phyloP scores from a whole-genome alignment of 2,888 invertebrate species.

The Cerastis leucographa region DNA sequence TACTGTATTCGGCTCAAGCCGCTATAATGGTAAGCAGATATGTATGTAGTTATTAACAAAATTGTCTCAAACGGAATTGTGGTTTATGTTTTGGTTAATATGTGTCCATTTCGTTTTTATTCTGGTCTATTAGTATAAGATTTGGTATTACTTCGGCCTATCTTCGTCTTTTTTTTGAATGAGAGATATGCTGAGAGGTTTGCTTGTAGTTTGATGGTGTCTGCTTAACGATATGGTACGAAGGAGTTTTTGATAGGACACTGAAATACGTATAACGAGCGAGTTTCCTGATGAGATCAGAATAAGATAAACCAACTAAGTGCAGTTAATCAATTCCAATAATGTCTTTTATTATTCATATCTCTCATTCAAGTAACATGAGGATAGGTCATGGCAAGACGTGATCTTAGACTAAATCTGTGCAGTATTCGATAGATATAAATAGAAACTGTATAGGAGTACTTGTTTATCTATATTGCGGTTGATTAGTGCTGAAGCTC shows the following conservation, averaged over 20 bases:
- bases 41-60: constrained; percentile 31
- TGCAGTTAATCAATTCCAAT: background rate
- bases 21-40: constrained; percentile 34
- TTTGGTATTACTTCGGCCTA: background rate
- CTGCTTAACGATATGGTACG: background rate
- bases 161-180: constrained; percentile 11
- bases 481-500: too few relatives aligned
- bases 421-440: constrained; percentile 39
- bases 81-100: constrained; percentile 11
- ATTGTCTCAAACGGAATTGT: constrained; percentile 34
- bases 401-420: background rate
- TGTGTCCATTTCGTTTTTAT: background rate
- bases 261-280: background rate
- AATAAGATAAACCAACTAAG: background rate
- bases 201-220: background rate
- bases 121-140: background rate
- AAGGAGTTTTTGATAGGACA: background rate
- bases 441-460: background rate
- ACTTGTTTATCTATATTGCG: background rate
- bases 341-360: background rate
- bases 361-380: constrained; percentile 8
- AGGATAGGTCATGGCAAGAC: background rate
- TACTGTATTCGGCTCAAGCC: constrained; percentile 51
- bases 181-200: background rate
- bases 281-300: background rate